Conservation (phyloP, 2,888 invertebrate genomes). For the Lamellibrachia satsuma region DNA sequence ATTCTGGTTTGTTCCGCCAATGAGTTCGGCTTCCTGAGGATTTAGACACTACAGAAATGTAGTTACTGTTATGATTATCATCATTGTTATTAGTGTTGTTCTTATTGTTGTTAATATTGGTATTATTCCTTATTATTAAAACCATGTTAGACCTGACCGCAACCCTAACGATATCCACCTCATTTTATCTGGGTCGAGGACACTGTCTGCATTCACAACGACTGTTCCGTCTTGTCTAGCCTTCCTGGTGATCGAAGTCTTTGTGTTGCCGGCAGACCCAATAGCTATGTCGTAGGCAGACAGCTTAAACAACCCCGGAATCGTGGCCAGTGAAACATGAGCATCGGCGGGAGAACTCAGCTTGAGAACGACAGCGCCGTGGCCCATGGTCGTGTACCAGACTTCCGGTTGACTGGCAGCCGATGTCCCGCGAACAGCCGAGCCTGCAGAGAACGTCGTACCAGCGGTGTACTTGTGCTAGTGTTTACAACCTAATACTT, state of each 20-base stretch:
- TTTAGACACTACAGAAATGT: too few relatives aligned
- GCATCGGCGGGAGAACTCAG: neutral
- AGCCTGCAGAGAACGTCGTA: neutral
- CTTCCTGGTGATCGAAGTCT: neutral
- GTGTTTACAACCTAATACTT: neutral
- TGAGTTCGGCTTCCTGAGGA: too few relatives aligned
- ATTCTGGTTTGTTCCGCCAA: too few relatives aligned
- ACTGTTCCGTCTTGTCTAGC: neutral
- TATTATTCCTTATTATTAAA: too few relatives aligned
- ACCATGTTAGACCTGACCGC: too few relatives aligned
- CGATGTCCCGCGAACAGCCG: neutral
- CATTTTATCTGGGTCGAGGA: neutral
- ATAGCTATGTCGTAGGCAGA: neutral
- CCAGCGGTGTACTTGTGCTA: neutral
- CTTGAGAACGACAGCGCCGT: neutral
- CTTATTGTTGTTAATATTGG: too few relatives aligned
- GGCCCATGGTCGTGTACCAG: neutral
- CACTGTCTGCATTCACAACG: neutral
- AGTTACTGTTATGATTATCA: too few relatives aligned
- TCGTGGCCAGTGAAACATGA: neutral
- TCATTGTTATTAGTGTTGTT: too few relatives aligned
- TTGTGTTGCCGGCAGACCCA: neutral
- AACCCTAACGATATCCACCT: neutral
- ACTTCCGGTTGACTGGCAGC: neutral
- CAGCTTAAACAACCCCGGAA: neutral